Evolutionary conservation across 2,797 vertebrate species (phyloP).

Genomic region (Rousettus madagascariensis): DNA sequence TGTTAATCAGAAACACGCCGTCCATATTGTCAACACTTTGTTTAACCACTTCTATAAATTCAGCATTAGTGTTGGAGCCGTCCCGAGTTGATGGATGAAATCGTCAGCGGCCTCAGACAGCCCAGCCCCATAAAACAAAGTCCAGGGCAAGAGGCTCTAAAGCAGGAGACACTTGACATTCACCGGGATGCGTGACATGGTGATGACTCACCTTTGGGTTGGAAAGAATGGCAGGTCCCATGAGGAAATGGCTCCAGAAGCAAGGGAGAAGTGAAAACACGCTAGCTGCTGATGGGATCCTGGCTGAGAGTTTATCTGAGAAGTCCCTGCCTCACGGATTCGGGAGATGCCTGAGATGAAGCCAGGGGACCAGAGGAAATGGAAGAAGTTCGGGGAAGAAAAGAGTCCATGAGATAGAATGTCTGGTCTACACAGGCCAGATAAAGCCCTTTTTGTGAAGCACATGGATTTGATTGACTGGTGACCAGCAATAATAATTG

Average conservation of each 20-base stretch:
- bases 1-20: conserved; percentile 88
- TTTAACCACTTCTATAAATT: conserved; percentile 88
- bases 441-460: not conserved
- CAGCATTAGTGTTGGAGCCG: conserved; percentile 84
- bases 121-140: conserved; percentile 86
- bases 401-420: accelerated
- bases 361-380: not conserved
- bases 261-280: not conserved
- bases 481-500: too few relatives aligned
- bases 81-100: conserved; percentile 84
- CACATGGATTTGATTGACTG: not conserved
- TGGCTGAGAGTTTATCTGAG: accelerated
- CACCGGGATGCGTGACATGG: conserved; percentile 60
- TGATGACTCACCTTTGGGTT: conserved; percentile 62
- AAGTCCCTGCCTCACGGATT: accelerated
- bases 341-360: not conserved
- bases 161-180: conserved; percentile 73
- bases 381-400: not conserved
- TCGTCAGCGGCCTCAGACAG: conserved; percentile 81
- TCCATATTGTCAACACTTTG: conserved; percentile 86
- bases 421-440: not conserved
- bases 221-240: not conserved
- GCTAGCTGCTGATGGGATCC: not conserved
- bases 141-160: conserved; percentile 77
- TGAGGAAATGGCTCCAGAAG: not conserved